Conservation (phyloP, 2,888 invertebrate species). For the Scotopteryx bipunctaria region DNA sequence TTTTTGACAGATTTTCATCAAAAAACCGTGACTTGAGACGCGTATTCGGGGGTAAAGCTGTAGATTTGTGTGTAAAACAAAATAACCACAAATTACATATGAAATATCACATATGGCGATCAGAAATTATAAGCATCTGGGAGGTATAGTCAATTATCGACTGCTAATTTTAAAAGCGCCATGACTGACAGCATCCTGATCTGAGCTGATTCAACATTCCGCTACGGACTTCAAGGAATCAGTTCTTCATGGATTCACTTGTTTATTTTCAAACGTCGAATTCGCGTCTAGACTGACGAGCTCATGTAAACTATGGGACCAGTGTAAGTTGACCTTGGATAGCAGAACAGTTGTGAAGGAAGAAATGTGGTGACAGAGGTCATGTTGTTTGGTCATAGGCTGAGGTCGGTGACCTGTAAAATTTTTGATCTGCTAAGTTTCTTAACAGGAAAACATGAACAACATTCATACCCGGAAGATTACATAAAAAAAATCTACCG, state of each 20-base stretch:
- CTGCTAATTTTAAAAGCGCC: background rate
- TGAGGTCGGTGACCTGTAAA: constrained; percentile 19
- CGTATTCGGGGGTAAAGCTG: background rate
- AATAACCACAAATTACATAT: background rate
- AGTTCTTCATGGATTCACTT: constrained; percentile 50
- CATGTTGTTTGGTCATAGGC: constrained; percentile 13
- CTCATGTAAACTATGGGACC: constrained; percentile 53
- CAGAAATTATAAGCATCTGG: background rate
- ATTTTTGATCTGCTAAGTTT: too few relatives aligned
- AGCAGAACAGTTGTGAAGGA: background rate
- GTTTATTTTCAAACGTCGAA: constrained; percentile 77
- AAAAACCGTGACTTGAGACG: too few relatives aligned
- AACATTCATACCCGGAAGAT: too few relatives aligned
- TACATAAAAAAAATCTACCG: too few relatives aligned
- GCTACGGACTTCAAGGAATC: constrained; percentile 58
- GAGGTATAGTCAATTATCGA: background rate
- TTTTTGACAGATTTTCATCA: too few relatives aligned
- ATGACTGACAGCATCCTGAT: constrained; percentile 21
- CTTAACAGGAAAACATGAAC: too few relatives aligned
- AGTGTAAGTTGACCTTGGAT: constrained; percentile 22
- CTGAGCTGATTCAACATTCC: background rate
- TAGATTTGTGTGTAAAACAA: background rate
- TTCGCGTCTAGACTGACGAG: constrained; percentile 66
- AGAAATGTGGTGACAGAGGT: constrained; percentile 7
- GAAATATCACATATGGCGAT: background rate